Evolutionary conservation across 2,113 vertebrate species (phyloP), one percentile per base, ranked within the genome.

Genomic region (Onychostruthus taczanowskii): DNA sequence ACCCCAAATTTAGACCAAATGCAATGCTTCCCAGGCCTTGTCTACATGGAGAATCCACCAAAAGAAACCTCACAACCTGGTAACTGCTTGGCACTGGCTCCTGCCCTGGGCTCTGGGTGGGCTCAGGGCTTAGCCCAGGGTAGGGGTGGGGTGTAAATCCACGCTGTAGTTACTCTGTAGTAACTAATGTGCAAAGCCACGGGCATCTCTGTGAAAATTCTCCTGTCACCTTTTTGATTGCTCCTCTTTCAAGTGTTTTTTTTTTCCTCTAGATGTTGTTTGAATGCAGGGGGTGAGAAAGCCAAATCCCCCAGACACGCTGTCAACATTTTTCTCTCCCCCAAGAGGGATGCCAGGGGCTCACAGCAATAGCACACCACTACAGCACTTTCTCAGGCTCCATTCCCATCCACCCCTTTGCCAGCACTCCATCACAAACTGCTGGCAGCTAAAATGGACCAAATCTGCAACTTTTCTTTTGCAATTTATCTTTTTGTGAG

Each of bases 351-450:
- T 78, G 52, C 53, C 66, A 75, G 94, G 89, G 89, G 12, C 81
- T 77, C 76, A 5, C 23, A 90, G 93, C 92, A 77, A 86, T n/a
- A 86, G 78, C 59, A 56, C 72, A n/a, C 33, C 90, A 74, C 78
- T 16, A 33, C 92, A 68, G 92, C 88, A 53, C 80, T 76, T 93
- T 39, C 56, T 35, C 1, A 7, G 69, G 64, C 73, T 89, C 80
- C 72, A 35, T 31, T 73, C 83, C 87, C 90, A 55, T 14, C 67
- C 55, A 4, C 16, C 70, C 64, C 41, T 64, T 43, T 83, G 88
- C 85, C 82, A 72, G 87, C 1, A 2, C 47, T 63, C 90, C 35
- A 16, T 70, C 75, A 77, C 55, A 61, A 64, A 49, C 22, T 7
- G 8, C 15, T 67, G 62, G 76, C n/a, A 9, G 68, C 56, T 56